Evolutionary conservation across 2,113 vertebrate genomes (phyloP).

Genomic region (Lagenorhynchus albirostris): DNA sequence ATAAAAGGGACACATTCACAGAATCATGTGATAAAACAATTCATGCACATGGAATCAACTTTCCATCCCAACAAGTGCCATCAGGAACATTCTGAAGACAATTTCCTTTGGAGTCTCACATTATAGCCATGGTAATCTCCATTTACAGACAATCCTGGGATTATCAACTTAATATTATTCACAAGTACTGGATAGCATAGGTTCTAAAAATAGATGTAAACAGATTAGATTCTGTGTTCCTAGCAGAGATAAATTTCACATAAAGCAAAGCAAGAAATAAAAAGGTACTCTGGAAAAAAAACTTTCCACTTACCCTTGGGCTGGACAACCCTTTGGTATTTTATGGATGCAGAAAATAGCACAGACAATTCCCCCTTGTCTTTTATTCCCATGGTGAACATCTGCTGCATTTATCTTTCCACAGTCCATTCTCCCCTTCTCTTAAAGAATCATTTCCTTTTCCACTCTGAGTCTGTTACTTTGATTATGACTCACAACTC

Average conservation of each 20-base stretch:
- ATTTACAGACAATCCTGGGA: background rate
- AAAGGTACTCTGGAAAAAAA: background rate
- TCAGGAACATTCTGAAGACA: background rate
- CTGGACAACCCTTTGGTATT: background rate
- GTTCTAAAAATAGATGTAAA: background rate
- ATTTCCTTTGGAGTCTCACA: background rate
- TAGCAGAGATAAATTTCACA: background rate
- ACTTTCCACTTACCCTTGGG: background rate
- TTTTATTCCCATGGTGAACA: background rate
- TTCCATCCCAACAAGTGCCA: background rate
- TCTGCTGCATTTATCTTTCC: background rate
- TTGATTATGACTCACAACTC: background rate
- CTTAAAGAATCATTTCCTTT: background rate
- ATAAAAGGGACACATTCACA: background rate
- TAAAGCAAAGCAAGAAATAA: background rate
- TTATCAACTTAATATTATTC: background rate
- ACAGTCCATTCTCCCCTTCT: background rate
- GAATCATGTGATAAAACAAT: background rate
- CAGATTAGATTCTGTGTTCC: background rate
- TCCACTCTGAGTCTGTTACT: background rate
- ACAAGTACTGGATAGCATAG: background rate
- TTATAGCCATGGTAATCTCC: background rate
- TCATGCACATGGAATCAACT: background rate
- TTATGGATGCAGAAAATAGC: background rate
- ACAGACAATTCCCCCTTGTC: background rate